A percentile compares a stretch with the other conserved stretches of the same genome.
These are phyloP conservation scores for Malurus elegans DNA, from an alignment of 2,113 vertebrate genomes.

Conservation along the genomic window DNA sequence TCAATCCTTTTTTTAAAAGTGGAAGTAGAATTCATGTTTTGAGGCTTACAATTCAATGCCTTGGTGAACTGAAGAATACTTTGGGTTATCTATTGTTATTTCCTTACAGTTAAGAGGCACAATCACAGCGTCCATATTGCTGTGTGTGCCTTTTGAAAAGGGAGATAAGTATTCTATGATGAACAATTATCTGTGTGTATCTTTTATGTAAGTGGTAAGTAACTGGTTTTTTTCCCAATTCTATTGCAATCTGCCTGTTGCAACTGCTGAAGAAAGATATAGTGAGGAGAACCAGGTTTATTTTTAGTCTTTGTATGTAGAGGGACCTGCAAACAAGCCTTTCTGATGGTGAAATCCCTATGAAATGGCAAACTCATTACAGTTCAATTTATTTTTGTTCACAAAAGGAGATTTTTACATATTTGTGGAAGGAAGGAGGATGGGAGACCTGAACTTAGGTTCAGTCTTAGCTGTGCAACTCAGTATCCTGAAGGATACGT, in stretches of 20 bases:
- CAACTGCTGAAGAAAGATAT: not conserved
- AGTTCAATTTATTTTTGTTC: not conserved
- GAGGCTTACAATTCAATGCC: not conserved
- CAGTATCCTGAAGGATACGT: not conserved
- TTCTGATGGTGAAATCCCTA: not conserved
- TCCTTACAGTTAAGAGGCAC: not conserved
- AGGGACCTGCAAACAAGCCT: not conserved
- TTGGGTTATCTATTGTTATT: not conserved
- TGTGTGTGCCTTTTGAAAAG: not conserved
- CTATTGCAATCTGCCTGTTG: not conserved
- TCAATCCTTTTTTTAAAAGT: not conserved
- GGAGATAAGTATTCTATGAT: not conserved
- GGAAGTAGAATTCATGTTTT: not conserved
- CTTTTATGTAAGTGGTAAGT: not conserved
- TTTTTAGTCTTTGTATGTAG: not conserved
- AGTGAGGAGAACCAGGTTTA: not conserved
- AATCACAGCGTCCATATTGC: not conserved
- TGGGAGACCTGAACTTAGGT: not conserved
- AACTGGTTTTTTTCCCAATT: not conserved
- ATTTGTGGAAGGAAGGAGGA: not conserved
- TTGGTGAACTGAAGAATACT: not conserved
- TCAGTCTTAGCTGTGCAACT: not conserved
- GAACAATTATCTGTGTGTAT: not conserved
- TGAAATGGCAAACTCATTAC: not conserved
- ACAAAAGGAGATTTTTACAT: not conserved